A percentile compares a stretch with the other conserved stretches of the same genome.
Conservation (phyloP, 2,113 vertebrate species). For the Calonectris borealis region DNA sequence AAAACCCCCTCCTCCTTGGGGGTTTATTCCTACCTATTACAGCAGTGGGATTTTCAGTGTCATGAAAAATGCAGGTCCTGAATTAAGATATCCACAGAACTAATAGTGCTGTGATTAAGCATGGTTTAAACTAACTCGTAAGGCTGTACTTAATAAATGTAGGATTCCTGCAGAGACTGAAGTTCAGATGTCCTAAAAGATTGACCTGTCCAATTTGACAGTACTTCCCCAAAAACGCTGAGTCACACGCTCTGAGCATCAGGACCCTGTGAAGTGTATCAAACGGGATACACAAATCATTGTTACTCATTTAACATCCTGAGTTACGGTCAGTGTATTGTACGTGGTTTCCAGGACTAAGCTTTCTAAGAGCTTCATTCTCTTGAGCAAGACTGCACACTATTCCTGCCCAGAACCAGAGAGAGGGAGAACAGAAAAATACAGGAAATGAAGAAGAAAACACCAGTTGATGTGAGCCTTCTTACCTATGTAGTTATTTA, state of each 20-base stretch:
- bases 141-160: not conserved
- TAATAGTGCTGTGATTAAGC: not conserved
- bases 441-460: not conserved
- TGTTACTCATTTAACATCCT: not conserved
- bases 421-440: not conserved
- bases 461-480: not conserved
- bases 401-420: not conserved
- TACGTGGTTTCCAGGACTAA: not conserved
- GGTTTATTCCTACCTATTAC: not conserved
- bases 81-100: not conserved
- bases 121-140: not conserved
- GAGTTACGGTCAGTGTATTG: not conserved
- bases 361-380: not conserved
- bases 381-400: not conserved
- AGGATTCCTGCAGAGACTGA: not conserved
- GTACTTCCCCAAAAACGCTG: not conserved
- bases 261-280: not conserved
- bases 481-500: conserved; percentile 85
- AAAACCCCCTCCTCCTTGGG: not conserved
- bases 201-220: not conserved
- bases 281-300: not conserved
- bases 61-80: not conserved
- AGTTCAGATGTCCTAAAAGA: not conserved
- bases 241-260: not conserved
- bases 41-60: not conserved